Evolutionary conservation across 2,113 vertebrate species (phyloP), one percentile per base, ranked within the genome.

Genomic region (Misgurnus mizolepis): DNA sequence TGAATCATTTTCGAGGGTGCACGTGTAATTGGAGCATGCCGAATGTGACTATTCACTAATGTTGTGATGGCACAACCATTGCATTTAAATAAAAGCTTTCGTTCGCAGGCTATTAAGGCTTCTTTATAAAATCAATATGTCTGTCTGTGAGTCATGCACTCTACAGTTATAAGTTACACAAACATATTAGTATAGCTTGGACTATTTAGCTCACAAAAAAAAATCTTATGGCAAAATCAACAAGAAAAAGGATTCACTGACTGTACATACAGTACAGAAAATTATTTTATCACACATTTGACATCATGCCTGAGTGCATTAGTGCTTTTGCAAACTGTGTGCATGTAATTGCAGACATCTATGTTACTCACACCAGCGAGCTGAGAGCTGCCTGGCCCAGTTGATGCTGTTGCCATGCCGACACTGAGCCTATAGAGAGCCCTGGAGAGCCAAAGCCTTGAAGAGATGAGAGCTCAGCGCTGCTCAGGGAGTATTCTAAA

Each of bases 331-430:
- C 14, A 7, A 45, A 69, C 34, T 71, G 27, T 49, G 27, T 65
- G 8, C 72, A 9, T 83, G 72, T 43, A 53, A 66, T 41, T 81
- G 67, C 75, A 55, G 22, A 82, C 78, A 79, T 69, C 58, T 77
- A 65, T 72, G 87, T 87, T 91, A 98, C 97, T 99, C 93, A 99
- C 98, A 97, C 95, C 78, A 99, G 94, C 86, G 96, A 97, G 94
- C 94, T 97, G 93, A 98, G 97, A 87, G 96, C 94, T 14, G 95
- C 94, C 81, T 95, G 97, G 88, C 96, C 95, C 53, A 98, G 90
- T 82, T 97, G 96, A 91, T 99, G 97, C 89, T 98, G 97, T 89
- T 98, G 98, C 98, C 98, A 99, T 93, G 96, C 96, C 66, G 97
- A 98, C 85, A 98, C 94, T 89, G 96, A 97, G 88, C 97, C 96